Base-by-base conservation (phyloP, 2,797 vertebrate genomes). In the Pseudochaenichthys georgianus region DNA sequence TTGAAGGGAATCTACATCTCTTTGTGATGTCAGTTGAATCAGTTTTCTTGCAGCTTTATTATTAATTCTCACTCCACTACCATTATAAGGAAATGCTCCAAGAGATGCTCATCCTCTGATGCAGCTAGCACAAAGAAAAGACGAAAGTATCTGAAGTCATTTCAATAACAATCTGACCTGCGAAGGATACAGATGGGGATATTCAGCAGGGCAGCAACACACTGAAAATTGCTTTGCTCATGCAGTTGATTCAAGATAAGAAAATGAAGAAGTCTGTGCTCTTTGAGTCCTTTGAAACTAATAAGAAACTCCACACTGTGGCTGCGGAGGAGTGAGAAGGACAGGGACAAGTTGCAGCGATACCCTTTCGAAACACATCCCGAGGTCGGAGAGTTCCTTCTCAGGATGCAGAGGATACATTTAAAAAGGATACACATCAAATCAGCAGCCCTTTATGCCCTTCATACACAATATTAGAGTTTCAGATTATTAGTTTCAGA, bases 331-430 rank as follows among this genome's bases (percentile, higher is more conserved):
- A 77, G 28, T 10, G 81, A 86, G 84, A 78, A 71, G 78, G 86
- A 87, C 86, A 84, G 84, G 84, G 84, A 91, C 80, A 76, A 82
- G 89, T 80, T 52, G 59, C 76, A 68, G 62, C 0, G 58, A 80
- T 34, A 47, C 13, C 55, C 71, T 73, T 80, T 72, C 1, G 57
- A 75, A 74, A 31, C 55, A 53, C 38, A 59, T 57, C n/a, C 38
- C 21, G 13, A 71, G 55, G 52, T 65, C 13, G 42, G 21, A 53
- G 60, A 47, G 70, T 74, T 67, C 54, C 38, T n/a, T 54, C 34
- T 45, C 1, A 15, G 47, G 53, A 48, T 60, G 51, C 10, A 47
- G 54, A 54, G 4, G 63, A 75, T 17, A 63, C 19, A 59, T 72
- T 70, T 54, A 55, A 46, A 68, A 21, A 17, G 21, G 38, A 13